These are phyloP conservation scores for Hypotaenidia philippensis DNA, from an alignment of 2,797 vertebrate species.

Conservation along the genomic window DNA sequence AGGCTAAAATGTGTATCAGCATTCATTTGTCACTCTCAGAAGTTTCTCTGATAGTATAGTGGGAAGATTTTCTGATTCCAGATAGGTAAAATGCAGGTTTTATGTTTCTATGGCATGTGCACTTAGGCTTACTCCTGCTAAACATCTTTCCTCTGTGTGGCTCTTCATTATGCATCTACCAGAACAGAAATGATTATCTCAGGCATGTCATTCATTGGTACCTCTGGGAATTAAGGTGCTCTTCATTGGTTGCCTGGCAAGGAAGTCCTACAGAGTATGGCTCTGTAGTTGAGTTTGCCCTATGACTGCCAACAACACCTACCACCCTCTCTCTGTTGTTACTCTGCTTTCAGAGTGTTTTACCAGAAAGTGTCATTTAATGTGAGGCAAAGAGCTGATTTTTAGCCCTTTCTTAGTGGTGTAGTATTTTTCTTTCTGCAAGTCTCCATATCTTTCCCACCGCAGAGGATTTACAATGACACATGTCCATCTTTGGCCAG, in stretches of 20 bases:
- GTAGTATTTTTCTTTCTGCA: not conserved
- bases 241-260: not conserved
- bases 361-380: not conserved
- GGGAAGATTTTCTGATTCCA: not conserved
- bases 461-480: not conserved
- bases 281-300: not conserved
- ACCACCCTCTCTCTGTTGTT: not conserved
- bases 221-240: not conserved
- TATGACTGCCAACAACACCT: not conserved
- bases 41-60: not conserved
- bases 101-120: not conserved
- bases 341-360: not conserved
- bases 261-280: not conserved
- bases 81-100: not conserved
- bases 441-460: not conserved
- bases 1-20: not conserved
- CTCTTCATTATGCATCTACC: not conserved
- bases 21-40: not conserved
- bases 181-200: accelerated
- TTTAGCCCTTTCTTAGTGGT: not conserved
- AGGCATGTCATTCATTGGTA: not conserved
- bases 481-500: accelerated
- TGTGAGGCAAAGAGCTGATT: not conserved
- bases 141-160: not conserved
- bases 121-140: not conserved